phyloP scores from a whole-genome alignment of 2,888 invertebrate genomes.

The Synanthedon andrenaeformis region DNA sequence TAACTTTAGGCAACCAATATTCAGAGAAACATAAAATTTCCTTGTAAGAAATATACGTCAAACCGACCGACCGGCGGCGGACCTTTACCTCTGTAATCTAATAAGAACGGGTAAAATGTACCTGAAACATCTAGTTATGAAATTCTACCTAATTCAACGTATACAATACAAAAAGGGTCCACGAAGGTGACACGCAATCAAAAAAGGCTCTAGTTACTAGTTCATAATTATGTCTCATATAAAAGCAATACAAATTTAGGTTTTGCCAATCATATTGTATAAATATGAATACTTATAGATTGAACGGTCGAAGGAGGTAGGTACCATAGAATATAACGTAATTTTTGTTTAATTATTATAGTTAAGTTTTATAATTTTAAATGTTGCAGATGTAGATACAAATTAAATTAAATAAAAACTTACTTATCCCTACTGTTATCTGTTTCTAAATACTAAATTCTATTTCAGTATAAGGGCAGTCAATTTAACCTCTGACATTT shows the following conservation, averaged over 20 bases:
- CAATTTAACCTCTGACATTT: conserved; percentile 10
- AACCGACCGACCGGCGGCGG: neutral
- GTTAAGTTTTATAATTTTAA: no score
- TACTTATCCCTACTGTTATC: neutral
- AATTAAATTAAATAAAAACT: no score
- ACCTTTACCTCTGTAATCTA: neutral
- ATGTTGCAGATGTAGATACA: no score
- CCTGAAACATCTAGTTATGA: neutral
- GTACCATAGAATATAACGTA: no score
- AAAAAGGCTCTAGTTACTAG: neutral
- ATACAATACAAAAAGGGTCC: neutral
- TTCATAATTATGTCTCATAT: neutral
- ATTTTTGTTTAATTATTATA: no score
- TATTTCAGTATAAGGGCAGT: conserved; percentile 4
- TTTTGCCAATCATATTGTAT: no score
- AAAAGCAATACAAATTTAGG: neutral
- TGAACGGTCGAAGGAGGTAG: no score
- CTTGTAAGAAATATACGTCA: neutral
- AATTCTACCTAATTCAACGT: neutral
- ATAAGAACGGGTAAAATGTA: neutral
- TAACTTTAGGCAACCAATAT: no score
- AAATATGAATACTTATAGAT: no score
- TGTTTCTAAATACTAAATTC: conserved; percentile 3
- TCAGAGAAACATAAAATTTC: no score
- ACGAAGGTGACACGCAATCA: neutral